Percentiles rank a stretch among this genome's conserved stretches.
Evolutionary conservation across 1,140 invertebrate species (phyloP).

Genomic region (Anadara kagoshimensis): DNA sequence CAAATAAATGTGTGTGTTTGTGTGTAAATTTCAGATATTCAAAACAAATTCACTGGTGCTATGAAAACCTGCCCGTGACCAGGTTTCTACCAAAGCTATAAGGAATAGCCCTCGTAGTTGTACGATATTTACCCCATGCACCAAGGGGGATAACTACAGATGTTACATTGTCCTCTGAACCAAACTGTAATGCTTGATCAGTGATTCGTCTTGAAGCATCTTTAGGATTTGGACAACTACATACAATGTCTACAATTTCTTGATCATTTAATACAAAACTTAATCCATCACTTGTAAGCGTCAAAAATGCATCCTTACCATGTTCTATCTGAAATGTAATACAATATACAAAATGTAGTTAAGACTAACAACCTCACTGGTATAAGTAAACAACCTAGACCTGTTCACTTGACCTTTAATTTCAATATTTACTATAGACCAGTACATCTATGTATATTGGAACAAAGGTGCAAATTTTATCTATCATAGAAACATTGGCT

Average conservation of each 20-base stretch:
- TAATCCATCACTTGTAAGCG: conserved; percentile 77
- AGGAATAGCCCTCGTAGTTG: conserved; percentile 46
- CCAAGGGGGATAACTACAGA: conserved; percentile 77
- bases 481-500: no score
- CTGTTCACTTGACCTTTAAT: no score
- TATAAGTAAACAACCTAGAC: no score
- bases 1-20: no score
- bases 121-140: conserved; percentile 77
- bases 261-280: conserved; percentile 76
- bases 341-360: no score
- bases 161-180: conserved; percentile 78
- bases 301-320: conserved; percentile 77
- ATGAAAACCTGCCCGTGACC: conserved; percentile 33
- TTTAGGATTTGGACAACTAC: conserved; percentile 72
- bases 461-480: no score
- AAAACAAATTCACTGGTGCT: no score
- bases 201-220: conserved; percentile 76
- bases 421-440: no score
- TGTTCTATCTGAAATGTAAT: conserved; percentile 74
- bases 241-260: conserved; percentile 76
- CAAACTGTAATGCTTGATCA: conserved; percentile 77
- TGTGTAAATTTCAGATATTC: no score
- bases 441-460: no score
- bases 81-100: conserved; percentile 67
- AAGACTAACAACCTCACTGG: no score